phyloP scores from a whole-genome alignment of 2,888 invertebrate genomes.

The Chouioia cunea region DNA sequence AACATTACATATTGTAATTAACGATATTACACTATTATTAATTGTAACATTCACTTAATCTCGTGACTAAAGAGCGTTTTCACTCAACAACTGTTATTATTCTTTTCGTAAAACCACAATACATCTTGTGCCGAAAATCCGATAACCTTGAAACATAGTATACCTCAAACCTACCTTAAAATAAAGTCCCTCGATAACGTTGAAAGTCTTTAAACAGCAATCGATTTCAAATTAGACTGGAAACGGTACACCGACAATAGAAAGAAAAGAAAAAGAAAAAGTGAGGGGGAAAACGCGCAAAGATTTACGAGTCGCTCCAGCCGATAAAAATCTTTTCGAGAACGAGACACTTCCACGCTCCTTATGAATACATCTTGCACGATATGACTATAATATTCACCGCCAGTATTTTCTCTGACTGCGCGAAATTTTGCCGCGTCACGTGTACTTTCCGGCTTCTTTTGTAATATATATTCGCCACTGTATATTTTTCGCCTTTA shows the following conservation, averaged over 20 bases:
- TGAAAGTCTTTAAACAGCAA: slow-evolving; percentile 25
- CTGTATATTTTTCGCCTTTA: no score
- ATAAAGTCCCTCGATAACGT: slow-evolving; percentile 1
- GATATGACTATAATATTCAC: not conserved
- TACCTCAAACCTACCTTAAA: not conserved
- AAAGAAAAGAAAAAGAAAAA: not conserved
- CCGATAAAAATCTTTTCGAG: slow-evolving; percentile 39
- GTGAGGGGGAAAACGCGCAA: not conserved
- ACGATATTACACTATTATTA: no score
- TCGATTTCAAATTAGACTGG: slow-evolving; percentile 34
- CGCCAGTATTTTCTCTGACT: slow-evolving; percentile 6
- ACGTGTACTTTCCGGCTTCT: slow-evolving; percentile 7
- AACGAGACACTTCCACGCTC: slow-evolving; percentile 25
- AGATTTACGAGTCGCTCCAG: slow-evolving; percentile 24
- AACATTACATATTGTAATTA: no score
- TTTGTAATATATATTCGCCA: not conserved
- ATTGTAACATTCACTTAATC: no score
- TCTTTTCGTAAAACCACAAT: no score
- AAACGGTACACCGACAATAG: not conserved
- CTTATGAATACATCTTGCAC: slow-evolving; percentile 33
- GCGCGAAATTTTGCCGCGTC: slow-evolving; percentile 4
- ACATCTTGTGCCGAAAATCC: slow-evolving; percentile 1
- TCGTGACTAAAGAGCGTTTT: no score
- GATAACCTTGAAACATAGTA: slow-evolving; percentile 18
- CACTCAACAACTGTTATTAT: no score